phyloP scores from a whole-genome alignment of 2,888 invertebrate species.

The Papilio elwesi region DNA sequence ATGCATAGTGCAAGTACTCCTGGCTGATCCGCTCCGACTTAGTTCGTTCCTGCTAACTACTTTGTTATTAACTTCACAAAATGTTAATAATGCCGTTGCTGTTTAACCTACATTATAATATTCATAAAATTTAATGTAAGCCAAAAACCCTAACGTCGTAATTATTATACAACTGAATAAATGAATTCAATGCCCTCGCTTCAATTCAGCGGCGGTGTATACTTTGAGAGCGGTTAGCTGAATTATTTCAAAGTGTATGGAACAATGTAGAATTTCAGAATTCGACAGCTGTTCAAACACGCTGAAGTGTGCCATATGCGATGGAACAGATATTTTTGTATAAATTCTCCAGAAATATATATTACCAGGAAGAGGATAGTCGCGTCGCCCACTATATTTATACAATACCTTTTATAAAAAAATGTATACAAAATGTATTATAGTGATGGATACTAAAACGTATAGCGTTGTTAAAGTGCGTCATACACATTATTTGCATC shows the following conservation, averaged over 20 bases:
- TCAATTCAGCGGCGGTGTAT: slow-evolving; percentile 55
- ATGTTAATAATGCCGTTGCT: slow-evolving; percentile 4
- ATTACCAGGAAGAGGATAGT: slow-evolving; percentile 14
- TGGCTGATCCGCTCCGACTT: background rate
- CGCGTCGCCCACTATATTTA: background rate
- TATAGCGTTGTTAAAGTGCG: slow-evolving; percentile 72
- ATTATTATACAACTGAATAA: slow-evolving; percentile 66
- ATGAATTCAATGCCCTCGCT: slow-evolving; percentile 68
- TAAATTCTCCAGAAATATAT: slow-evolving; percentile 40
- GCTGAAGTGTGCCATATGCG: slow-evolving; percentile 67
- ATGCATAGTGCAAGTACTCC: background rate
- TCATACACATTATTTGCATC: slow-evolving; percentile 70
- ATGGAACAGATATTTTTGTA: slow-evolving; percentile 51
- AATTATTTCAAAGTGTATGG: slow-evolving; percentile 46
- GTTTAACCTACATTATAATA: slow-evolving; percentile 3
- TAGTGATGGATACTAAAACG: slow-evolving; percentile 64
- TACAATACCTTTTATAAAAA: background rate
- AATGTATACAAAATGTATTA: slow-evolving; percentile 68
- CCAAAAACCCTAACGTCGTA: slow-evolving; percentile 29
- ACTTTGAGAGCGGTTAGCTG: slow-evolving; percentile 49
- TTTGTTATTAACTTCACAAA: background rate
- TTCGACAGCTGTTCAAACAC: slow-evolving; percentile 70
- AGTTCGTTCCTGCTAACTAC: background rate
- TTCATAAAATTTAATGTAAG: slow-evolving; percentile 10
- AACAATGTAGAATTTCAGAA: slow-evolving; percentile 58